phyloP scores from a whole-genome alignment of 2,113 vertebrate species.

The Neogale vison region DNA sequence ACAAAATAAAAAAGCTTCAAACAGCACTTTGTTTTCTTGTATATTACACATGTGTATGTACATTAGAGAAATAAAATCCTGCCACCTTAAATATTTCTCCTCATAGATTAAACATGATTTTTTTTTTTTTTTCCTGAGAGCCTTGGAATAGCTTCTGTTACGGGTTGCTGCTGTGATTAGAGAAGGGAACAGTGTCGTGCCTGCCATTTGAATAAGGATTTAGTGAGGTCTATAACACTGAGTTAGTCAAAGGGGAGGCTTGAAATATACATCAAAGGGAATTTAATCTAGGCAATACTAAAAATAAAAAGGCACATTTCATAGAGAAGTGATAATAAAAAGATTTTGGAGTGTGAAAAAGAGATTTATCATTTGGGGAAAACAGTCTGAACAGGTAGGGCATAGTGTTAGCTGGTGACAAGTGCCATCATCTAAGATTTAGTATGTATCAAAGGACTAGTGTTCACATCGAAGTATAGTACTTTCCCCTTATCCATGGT shows the following conservation, averaged over 20 bases:
- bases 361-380: constrained; percentile 26
- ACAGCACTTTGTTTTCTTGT: constrained; percentile 4
- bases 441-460: neutral
- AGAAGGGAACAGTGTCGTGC: constrained; percentile 47
- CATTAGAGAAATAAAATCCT: constrained; percentile 57
- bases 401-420: neutral
- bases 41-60: neutral
- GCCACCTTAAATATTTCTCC: constrained; percentile 70
- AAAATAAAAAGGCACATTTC: constrained; percentile 70
- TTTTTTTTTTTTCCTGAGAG: neutral
- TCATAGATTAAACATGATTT: constrained; percentile 52
- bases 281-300: constrained; percentile 71
- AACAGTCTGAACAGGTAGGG: neutral
- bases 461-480: neutral
- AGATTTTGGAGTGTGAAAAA: constrained; percentile 35
- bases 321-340: constrained; percentile 60
- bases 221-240: constrained; percentile 53
- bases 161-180: constrained; percentile 56
- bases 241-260: constrained; percentile 61
- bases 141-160: constrained; percentile 44
- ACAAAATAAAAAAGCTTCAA: constrained; percentile 28
- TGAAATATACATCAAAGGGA: constrained; percentile 77
- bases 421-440: constrained; percentile 6
- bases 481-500: neutral
- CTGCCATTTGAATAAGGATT: constrained; percentile 64